Conservation (phyloP, 2,113 vertebrate genomes). For the Nycticebus coucang region DNA sequence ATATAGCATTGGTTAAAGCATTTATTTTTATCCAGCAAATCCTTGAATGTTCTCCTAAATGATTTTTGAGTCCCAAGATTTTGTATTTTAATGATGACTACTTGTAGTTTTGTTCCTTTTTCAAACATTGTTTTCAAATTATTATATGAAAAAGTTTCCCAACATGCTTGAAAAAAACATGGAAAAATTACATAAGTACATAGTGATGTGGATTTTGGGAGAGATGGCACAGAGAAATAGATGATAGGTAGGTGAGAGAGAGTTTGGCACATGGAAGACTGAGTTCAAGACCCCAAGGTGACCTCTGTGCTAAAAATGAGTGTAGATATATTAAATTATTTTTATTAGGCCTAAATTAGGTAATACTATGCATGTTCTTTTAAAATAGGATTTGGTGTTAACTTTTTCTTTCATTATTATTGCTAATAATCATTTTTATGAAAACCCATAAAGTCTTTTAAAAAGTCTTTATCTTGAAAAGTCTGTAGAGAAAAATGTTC, state of each 20-base stretch:
- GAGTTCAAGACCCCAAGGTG: background rate
- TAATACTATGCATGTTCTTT: background rate
- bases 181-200: background rate
- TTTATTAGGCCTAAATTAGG: background rate
- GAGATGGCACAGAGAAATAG: background rate
- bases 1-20: background rate
- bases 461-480: background rate
- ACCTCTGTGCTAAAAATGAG: background rate
- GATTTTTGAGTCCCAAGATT: background rate
- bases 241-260: background rate
- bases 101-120: constrained; percentile 7
- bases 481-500: background rate
- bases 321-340: background rate
- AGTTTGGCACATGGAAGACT: background rate
- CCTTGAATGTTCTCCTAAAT: background rate
- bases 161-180: background rate
- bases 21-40: constrained; percentile 16
- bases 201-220: background rate
- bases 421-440: background rate
- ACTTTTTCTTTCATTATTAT: constrained; percentile 13
- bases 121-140: background rate
- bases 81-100: background rate
- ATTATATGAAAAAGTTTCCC: background rate
- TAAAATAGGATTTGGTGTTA: constrained; percentile 42
- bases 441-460: background rate